Evolutionary conservation across 2,888 invertebrate genomes (phyloP), one percentile per base, ranked within the genome.

Genomic region (Lapara coniferarum): DNA sequence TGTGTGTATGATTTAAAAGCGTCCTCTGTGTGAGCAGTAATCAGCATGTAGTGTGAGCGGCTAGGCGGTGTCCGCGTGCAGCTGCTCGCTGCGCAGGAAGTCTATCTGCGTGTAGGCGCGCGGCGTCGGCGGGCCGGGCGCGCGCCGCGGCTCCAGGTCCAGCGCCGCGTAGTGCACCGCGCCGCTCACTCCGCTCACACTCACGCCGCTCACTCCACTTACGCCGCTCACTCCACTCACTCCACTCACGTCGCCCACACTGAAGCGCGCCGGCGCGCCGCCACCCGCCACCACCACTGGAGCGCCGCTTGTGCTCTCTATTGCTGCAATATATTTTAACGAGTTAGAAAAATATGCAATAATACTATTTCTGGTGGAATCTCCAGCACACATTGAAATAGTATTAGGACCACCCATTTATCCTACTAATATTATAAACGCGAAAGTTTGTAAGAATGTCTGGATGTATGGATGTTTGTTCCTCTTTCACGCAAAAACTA

Each of bases 21-120:
- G 37, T 37, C 37, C 37, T 37, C 37, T 37, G 7, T 37, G 37
- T 37, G 37, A 37, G 5, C 37, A 8, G 19, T 30, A n/a, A n/a
- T n/a, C n/a, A n/a, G n/a, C n/a, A 10, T 30, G 13, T 14, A 5
- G 25, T 58, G 30, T 58, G 57, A 12, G 12, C 19, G 68, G 52
- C 68, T 68, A 68, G 14, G 68, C 59, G 14, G 52, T 44, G 59
- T 68, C 68, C 10, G 85, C 81, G 79, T 84, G 85, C 19, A 85
- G 79, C 69, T 87, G 81, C 78, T 95, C 95, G 85, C 95, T 95
- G 86, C 96, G 95, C 51, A 95, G 93, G 89, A 97, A 97, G 94
- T 97, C 97, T 73, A 97, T 97, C 92, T 97, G 96, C 74, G 97
- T 97, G 89, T 97, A 97, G 56, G 95, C 94, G 81, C 96, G 95